phyloP scores from a whole-genome alignment of 2,888 invertebrate species.

The Xestia rhomboidea region DNA sequence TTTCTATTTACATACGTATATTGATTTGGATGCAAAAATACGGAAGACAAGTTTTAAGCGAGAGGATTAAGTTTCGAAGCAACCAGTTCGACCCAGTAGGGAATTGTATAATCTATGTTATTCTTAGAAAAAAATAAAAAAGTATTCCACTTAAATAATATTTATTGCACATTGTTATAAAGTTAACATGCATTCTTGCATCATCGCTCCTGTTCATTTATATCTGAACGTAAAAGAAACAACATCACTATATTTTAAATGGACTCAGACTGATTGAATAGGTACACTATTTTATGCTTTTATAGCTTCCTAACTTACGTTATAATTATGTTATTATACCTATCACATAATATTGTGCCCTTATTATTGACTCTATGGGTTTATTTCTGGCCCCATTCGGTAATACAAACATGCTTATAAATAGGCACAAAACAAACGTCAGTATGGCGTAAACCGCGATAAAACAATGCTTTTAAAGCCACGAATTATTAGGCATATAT shows the following conservation, averaged over 20 bases:
- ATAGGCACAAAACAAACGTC: not conserved
- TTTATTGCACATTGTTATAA: conserved; percentile 23
- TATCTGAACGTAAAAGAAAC: not conserved
- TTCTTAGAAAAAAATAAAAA: not conserved
- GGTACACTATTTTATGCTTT: not conserved
- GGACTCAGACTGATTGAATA: conserved; percentile 18
- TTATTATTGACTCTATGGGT: not conserved
- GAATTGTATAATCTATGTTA: not conserved
- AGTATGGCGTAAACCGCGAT: conserved; percentile 6
- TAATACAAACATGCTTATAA: not conserved
- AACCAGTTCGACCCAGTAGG: not conserved
- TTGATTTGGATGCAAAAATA: conserved; percentile 68
- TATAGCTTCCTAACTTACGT: not conserved
- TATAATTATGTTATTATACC: not conserved
- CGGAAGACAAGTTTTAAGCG: conserved; percentile 32
- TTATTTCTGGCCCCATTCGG: not conserved
- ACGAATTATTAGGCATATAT: conserved; percentile 1
- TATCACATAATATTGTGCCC: not conserved
- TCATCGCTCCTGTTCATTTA: conserved; percentile 17
- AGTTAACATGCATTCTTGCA: conserved; percentile 6
- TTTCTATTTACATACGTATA: conserved; percentile 73
- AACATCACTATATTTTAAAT: conserved; percentile 3
- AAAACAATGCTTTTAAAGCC: conserved; percentile 6
- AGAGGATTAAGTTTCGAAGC: conserved; percentile 9
- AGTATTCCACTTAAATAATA: not conserved